Base-by-base conservation (phyloP, 2,888 invertebrate species). In the Tortricodes alternella region DNA sequence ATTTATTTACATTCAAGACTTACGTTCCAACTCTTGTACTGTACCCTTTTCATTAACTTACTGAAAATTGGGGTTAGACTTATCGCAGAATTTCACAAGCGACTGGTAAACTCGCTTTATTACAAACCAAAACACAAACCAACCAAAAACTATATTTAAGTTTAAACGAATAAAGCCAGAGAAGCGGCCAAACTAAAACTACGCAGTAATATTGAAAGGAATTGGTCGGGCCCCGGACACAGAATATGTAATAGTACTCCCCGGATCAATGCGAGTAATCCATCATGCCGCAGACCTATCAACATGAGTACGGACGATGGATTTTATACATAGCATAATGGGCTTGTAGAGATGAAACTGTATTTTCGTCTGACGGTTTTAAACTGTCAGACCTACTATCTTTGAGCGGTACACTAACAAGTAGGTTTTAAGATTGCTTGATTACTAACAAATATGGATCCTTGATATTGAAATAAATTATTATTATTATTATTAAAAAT, bases 141-240 rank as follows among this genome's bases (percentile, higher is more conserved):
- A 18, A 9, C 23, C 9, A 41, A 23, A 41, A 41, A 23, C 43
- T 16, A 43, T 43, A 27, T 27, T 16, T 15, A 16, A 18, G 43
- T 41, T 21, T 43, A 27, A 27, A 18, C 27, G 43, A 27, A 18
- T 27, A 41, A 39, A 27, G 27, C 16, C 29, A 16, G 19, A 32
- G 19, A 13, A 21, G 18, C 11, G 44, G 11, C 44, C 18, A 46
- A 29, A 19, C 11, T 32, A 13, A 46, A 46, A 34, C 19, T 32
- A 19, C 46, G 32, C 8, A 19, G 46, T 21, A 32, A 46, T 32
- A 46, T 46, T 46, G 39, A 50, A 38, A 50, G 27, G 39, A 50
- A 39, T 29, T 39, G 29, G 50, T 19, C 23, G 34, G 23, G 19
- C n/a, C n/a, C n/a, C n/a, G n/a, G n/a, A n/a, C n/a, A n/a, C n/a